A percentile compares a stretch with the other conserved stretches of the same genome.
Evolutionary conservation across 92 coral and sea anemone genomes (phyloP).

Genomic region (Zoanthus sociatus): DNA sequence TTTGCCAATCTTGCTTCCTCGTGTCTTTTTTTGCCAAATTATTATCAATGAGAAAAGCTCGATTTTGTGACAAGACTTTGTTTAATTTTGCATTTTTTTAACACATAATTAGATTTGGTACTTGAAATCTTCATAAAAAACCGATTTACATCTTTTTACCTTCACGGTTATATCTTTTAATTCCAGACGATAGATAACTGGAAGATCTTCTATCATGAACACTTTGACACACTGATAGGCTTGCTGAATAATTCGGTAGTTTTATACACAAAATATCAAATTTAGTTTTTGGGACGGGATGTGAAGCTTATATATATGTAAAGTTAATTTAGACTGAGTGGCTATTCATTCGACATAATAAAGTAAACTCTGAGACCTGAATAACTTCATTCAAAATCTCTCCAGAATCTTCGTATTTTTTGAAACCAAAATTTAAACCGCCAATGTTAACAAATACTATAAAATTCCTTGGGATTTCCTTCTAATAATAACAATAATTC

Average conservation of each 20-base stretch:
- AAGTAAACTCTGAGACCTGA: background rate
- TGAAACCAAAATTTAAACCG: background rate
- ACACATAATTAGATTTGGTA: background rate
- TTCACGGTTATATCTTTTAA: background rate
- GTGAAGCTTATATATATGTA: background rate
- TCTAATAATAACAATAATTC: background rate
- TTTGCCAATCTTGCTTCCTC: background rate
- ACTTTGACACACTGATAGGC: background rate
- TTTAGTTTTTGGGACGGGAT: background rate
- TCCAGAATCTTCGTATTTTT: background rate
- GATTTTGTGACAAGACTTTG: background rate
- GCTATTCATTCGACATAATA: background rate
- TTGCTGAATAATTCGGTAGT: background rate
- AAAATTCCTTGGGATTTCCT: background rate
- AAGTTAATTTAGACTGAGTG: conserved; percentile 7
- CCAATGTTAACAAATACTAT: background rate
- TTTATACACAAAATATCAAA: background rate
- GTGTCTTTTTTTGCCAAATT: background rate
- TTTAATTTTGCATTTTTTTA: background rate
- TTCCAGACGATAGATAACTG: background rate
- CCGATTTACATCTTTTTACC: background rate
- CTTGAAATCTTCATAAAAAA: background rate
- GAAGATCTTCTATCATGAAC: background rate
- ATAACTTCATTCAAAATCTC: background rate
- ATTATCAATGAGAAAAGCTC: background rate